Base-by-base conservation (phyloP, 1,140 invertebrate genomes). In the Drosophila setifemur region DNA sequence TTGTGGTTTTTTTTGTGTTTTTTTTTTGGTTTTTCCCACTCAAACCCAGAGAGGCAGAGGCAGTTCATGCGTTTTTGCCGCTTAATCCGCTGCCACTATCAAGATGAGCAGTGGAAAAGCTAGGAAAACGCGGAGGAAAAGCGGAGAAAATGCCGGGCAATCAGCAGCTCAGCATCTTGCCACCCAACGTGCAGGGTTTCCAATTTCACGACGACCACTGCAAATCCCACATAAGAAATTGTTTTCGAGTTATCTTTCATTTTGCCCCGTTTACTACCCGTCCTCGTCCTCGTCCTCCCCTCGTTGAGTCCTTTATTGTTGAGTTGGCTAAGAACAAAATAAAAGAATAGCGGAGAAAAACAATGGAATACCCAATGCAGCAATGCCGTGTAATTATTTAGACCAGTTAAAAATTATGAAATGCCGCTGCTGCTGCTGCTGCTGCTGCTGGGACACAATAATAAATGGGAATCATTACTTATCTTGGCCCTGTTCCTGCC, bases 21-120 rank as follows among this genome's bases (percentile, higher is more conserved):
- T 78, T 74, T 72, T 54, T 81, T 44, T 28, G 48, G 42, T 33
- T 23, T 44, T 42, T 4, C 11, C 12, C 26, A 18, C 57, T 28
- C 54, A 73, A 45, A 31, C 23, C 23, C 45, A 39, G n/a, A n/a
- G 28, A 50, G 39, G 26, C 40, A 12, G 2, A 39, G 50, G 44
- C 61, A 60, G 68, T 64, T 74, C 47, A 64, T 67, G 70, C 79
- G 71, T 74, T 85, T 48, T 60, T 79, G 49, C 66, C 64, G 74
- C 79, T 79, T 85, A 85, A 85, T 85, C 79, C 81, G 64, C 64
- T 63, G 71, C 70, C 79, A 85, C 79, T 85, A 85, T 85, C 79
- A 75, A 85, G 79, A 85, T 85, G 72, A 73, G 70, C 68, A 21
- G 14, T 12, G 5, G 28, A 8, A 47, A 55, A 18, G 8, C 25